Conservation (phyloP, 2,797 vertebrate species). For the Typhlichthys subterraneus region DNA sequence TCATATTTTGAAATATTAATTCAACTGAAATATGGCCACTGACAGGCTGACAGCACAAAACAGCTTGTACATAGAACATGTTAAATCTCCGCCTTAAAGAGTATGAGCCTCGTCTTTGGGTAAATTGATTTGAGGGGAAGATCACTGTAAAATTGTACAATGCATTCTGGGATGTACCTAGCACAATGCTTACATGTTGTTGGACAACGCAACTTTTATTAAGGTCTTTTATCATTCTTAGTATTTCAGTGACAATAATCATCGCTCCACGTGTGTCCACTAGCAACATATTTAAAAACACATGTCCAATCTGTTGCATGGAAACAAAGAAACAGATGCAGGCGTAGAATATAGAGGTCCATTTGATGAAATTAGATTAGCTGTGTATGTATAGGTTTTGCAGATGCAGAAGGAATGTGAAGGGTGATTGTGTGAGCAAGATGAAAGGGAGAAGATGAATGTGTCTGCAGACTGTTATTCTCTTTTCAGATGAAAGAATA, state of each 20-base stretch:
- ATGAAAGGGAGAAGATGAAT: background rate
- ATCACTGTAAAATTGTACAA: slow-evolving; percentile 14
- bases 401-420: background rate
- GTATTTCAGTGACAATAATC: slow-evolving; percentile 7
- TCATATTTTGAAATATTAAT: slow-evolving; percentile 50
- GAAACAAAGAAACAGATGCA: no score
- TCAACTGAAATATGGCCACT: slow-evolving; percentile 12
- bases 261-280: slow-evolving; percentile 2
- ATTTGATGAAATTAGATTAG: no score
- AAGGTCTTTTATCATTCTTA: slow-evolving; percentile 9
- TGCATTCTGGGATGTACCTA: slow-evolving; percentile 1
- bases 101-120: slow-evolving; percentile 6
- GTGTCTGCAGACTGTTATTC: background rate
- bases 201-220: slow-evolving; percentile 1
- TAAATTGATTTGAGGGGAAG: slow-evolving; percentile 18
- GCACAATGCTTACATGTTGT: slow-evolving; percentile 2
- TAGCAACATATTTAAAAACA: slow-evolving; percentile 12
- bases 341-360: no score
- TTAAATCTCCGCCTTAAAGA: slow-evolving; percentile 19
- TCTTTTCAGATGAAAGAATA: no score
- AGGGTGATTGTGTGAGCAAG: background rate
- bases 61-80: slow-evolving; percentile 12
- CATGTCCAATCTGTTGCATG: slow-evolving; percentile 1
- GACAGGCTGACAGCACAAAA: slow-evolving; percentile 5
- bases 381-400: no score